These are phyloP conservation scores for Raja brachyura DNA, from an alignment of 2,113 vertebrate genomes.

Conservation along the genomic window DNA sequence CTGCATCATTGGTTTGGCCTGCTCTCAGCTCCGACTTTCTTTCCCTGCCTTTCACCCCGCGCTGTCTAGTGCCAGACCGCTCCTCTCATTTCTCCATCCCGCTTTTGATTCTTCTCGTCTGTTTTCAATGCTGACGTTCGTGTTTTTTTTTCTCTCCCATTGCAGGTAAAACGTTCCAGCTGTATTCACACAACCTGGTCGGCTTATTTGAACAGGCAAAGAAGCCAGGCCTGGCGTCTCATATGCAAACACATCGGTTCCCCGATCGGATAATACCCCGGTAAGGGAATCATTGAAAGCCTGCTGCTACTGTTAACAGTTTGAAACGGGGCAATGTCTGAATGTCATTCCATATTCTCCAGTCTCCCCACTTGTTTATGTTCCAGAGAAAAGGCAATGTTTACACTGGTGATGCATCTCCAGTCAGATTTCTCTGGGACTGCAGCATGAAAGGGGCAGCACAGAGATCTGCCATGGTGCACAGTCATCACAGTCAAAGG, in stretches of 20 bases:
- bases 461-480: no score
- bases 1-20: no score
- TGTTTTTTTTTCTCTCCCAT: slow-evolving; percentile 44
- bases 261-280: slow-evolving; percentile 90
- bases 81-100: no score
- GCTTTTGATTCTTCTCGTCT: neutral
- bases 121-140: slow-evolving; percentile 36
- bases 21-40: no score
- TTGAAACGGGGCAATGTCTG: neutral
- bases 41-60: no score
- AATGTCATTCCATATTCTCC: neutral
- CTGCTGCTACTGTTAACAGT: neutral
- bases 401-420: neutral
- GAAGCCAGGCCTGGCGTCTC: slow-evolving; percentile 88
- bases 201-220: slow-evolving; percentile 95
- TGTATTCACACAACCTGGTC: slow-evolving; percentile 95
- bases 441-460: no score
- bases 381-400: neutral
- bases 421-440: neutral
- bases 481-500: neutral
- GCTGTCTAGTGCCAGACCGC: no score
- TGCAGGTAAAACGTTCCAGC: slow-evolving; percentile 90
- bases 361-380: neutral
- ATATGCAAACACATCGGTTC: slow-evolving; percentile 93
- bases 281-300: slow-evolving; percentile 52